Percentiles rank a stretch among this genome's conserved stretches.
phyloP scores from a whole-genome alignment of 2,113 vertebrate species.

The Tauraco erythrolophus region DNA sequence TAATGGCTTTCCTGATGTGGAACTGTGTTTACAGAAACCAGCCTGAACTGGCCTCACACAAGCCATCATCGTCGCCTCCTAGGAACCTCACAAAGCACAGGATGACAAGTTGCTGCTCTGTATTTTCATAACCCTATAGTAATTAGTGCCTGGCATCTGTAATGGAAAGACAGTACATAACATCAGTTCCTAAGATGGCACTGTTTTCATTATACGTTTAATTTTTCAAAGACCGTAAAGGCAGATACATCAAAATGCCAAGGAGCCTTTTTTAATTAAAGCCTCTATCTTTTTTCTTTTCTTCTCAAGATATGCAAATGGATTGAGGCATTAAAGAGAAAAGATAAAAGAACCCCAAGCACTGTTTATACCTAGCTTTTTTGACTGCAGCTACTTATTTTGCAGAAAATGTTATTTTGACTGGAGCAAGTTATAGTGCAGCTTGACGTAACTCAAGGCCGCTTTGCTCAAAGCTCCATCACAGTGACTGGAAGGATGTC shows the following conservation, averaged over 20 bases:
- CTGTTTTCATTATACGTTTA: conserved; percentile 42
- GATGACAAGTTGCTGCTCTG: not conserved
- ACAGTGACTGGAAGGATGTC: not conserved
- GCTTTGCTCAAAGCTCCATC: no score
- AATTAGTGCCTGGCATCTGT: not conserved
- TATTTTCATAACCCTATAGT: not conserved
- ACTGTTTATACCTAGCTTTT: not conserved
- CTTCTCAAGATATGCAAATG: conserved; percentile 35
- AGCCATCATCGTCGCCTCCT: not conserved
- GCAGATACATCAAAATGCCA: conserved; percentile 43
- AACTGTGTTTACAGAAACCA: not conserved
- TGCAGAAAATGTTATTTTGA: conserved; percentile 5
- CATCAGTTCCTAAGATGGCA: conserved; percentile 29
- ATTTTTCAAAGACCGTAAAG: conserved; percentile 58
- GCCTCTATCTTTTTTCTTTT: conserved; percentile 18
- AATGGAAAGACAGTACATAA: not conserved
- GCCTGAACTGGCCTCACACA: not conserved
- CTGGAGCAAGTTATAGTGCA: not conserved
- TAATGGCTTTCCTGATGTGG: not conserved
- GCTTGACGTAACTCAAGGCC: not conserved
- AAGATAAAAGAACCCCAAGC: conserved; percentile 40
- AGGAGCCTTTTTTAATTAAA: conserved; percentile 66
- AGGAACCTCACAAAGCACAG: not conserved
- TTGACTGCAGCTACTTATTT: conserved; percentile 6
- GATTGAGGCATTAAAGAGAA: conserved; percentile 33